Evolutionary conservation across 2,113 vertebrate genomes (phyloP).

Genomic region (Guaruba guarouba): DNA sequence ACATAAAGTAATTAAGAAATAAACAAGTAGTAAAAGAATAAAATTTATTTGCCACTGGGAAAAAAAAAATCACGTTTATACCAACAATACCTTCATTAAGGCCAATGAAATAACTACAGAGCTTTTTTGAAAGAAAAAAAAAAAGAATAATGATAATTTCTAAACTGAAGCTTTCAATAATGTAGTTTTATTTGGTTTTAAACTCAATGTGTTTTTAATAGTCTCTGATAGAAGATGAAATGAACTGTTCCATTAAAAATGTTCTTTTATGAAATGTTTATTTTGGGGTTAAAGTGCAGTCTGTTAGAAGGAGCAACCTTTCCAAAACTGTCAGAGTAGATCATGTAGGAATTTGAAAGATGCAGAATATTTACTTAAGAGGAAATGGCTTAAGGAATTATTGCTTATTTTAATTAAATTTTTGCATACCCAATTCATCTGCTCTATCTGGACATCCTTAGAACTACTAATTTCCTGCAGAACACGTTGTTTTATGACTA

Average conservation of each 20-base stretch:
- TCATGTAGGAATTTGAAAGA: constrained; percentile 56
- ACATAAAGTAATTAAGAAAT: not conserved
- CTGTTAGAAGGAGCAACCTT: constrained; percentile 47
- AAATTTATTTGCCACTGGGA: not conserved
- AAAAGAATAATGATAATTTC: not conserved
- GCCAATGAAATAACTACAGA: not conserved
- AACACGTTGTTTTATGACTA: not conserved
- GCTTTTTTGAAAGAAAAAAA: not conserved
- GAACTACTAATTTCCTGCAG: not conserved
- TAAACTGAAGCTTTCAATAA: not conserved
- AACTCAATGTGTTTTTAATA: not conserved
- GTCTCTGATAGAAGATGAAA: not conserved
- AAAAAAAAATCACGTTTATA: not conserved
- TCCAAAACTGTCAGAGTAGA: constrained; percentile 53
- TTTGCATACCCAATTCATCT: constrained; percentile 20
- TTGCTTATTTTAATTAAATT: constrained; percentile 59
- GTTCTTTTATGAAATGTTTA: constrained; percentile 38
- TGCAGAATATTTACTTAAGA: constrained; percentile 58
- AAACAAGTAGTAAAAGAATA: not conserved
- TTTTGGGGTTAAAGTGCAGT: constrained; percentile 26
- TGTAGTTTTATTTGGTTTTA: not conserved
- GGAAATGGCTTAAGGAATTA: constrained; percentile 23
- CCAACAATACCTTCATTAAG: not conserved
- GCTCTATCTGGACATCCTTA: not conserved
- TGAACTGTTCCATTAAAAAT: constrained; percentile 1